phyloP scores from a whole-genome alignment of 2,113 vertebrate species.

The Carettochelys insculpta region DNA sequence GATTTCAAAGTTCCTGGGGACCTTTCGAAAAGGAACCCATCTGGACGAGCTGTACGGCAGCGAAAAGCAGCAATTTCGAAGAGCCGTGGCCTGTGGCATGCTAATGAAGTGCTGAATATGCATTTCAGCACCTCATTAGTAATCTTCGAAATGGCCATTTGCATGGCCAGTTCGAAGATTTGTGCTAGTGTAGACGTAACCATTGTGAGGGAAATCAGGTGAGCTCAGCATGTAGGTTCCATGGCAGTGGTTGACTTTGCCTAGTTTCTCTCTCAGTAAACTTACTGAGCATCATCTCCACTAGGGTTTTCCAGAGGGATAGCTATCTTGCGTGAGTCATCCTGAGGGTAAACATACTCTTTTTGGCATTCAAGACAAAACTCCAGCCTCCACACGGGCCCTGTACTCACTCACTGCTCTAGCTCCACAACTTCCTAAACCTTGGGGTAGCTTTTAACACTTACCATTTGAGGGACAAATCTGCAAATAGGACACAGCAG shows the following conservation, averaged over 20 bases:
- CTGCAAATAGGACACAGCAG: accelerated
- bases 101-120: too few species aligned
- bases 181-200: background rate
- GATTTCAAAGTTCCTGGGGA: too few species aligned
- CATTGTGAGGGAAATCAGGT: background rate
- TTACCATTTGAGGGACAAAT: accelerated
- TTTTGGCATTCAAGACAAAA: background rate
- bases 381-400: accelerated
- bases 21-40: too few species aligned
- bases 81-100: too few species aligned
- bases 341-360: accelerated
- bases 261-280: accelerated
- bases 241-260: background rate
- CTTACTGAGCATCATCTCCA: background rate
- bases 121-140: too few species aligned
- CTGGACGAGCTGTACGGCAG: too few species aligned
- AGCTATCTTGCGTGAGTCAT: background rate
- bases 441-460: accelerated
- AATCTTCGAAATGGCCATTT: too few species aligned
- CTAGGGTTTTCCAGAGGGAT: accelerated
- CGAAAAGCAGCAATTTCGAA: too few species aligned
- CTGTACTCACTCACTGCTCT: accelerated
- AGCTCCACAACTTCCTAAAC: accelerated
- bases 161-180: too few species aligned
- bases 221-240: background rate